Conservation (phyloP, 2,797 vertebrate species). For the Erithacus rubecula region DNA sequence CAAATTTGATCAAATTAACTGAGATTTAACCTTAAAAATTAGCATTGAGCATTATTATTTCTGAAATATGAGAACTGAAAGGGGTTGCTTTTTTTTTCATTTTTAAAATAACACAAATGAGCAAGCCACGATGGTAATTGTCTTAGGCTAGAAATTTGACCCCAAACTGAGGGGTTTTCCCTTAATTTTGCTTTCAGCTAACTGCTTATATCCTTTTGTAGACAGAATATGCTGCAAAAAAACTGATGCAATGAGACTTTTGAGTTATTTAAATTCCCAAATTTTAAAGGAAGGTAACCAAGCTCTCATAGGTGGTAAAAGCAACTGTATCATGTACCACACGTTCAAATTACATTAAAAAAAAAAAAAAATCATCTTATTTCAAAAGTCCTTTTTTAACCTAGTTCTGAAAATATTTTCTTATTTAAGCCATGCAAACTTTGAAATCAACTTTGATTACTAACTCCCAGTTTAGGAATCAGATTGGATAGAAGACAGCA, state of each 20-base stretch:
- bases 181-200: not conserved
- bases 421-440: not conserved
- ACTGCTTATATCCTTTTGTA: rapidly evolving
- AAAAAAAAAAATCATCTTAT: not conserved
- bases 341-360: not conserved
- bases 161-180: not conserved
- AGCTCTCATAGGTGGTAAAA: not conserved
- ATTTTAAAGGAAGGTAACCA: not conserved
- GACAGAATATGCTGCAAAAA: not conserved
- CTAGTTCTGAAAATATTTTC: not conserved
- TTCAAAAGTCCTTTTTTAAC: not conserved
- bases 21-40: not conserved
- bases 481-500: not conserved
- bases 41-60: not conserved
- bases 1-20: not conserved
- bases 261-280: not conserved
- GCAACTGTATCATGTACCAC: not conserved
- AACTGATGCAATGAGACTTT: not conserved
- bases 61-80: not conserved
- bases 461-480: not conserved
- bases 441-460: not conserved
- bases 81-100: not conserved
- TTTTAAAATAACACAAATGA: not conserved
- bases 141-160: not conserved
- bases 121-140: not conserved